Percentiles rank a stretch among this genome's conserved stretches.
These are phyloP conservation scores for Axis porcinus DNA, from an alignment of 2,113 vertebrate species.

Conservation along the genomic window DNA sequence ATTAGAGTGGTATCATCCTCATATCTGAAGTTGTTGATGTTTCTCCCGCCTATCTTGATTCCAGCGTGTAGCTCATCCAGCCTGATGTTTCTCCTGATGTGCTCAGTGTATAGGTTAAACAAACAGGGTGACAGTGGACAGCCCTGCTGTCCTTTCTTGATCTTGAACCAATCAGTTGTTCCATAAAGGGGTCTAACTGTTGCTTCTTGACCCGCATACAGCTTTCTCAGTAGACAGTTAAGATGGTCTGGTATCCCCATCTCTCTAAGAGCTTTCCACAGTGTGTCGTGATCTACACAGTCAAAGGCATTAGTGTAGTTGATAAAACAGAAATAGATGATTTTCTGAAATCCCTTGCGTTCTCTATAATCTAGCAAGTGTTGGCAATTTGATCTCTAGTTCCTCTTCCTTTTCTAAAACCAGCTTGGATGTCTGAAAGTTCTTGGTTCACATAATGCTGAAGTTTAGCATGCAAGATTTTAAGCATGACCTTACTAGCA, in stretches of 20 bases:
- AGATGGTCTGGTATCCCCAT: not conserved
- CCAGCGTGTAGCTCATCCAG: not conserved
- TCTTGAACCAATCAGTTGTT: not conserved
- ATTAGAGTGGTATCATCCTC: not conserved
- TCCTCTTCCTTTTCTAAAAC: not conserved
- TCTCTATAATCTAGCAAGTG: not conserved
- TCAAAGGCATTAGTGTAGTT: not conserved
- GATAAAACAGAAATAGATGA: not conserved
- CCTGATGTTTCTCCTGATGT: not conserved
- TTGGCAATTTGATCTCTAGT: not conserved
- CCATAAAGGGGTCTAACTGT: not conserved
- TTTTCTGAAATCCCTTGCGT: not conserved
- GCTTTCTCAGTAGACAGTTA: not conserved
- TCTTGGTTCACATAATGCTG: not conserved
- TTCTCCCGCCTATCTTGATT: not conserved
- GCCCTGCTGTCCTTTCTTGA: not conserved
- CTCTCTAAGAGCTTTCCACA: not conserved
- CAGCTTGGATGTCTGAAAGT: not conserved
- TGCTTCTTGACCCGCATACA: not conserved
- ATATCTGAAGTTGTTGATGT: not conserved
- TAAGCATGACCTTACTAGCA: not conserved
- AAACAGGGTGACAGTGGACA: not conserved
- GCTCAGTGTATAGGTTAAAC: not conserved
- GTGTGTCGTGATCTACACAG: not conserved
- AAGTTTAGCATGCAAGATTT: not conserved